These are phyloP conservation scores for Apamea monoglypha DNA, from an alignment of 2,888 invertebrate genomes.

Conservation along the genomic window DNA sequence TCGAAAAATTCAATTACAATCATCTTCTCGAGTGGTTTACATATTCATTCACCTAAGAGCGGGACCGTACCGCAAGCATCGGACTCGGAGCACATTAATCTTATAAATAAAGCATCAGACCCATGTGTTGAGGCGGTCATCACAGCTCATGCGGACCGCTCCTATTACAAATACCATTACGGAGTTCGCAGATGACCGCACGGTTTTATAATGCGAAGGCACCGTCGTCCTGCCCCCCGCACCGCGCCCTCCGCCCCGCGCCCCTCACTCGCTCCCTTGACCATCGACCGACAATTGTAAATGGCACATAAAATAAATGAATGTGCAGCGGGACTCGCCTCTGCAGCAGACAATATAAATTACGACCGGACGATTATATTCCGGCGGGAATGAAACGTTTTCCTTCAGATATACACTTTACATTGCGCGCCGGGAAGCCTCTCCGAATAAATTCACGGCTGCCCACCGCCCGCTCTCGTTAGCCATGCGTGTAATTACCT, in stretches of 20 bases:
- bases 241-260: conserved; percentile 73
- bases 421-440: conserved; percentile 77
- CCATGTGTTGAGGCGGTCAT: conserved; percentile 82
- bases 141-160: conserved; percentile 85
- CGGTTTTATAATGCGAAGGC: conserved; percentile 91
- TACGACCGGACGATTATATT: conserved; percentile 91
- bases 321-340: conserved; percentile 91
- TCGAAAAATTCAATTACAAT: conserved; percentile 42
- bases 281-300: conserved; percentile 91
- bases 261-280: conserved; percentile 88
- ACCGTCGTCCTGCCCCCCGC: conserved; percentile 79
- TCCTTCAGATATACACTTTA: conserved; percentile 87
- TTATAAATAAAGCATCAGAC: conserved; percentile 86
- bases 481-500: conserved; percentile 84
- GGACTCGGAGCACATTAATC: conserved; percentile 78
- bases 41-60: conserved; percentile 54
- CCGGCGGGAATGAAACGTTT: conserved; percentile 89
- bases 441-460: conserved; percentile 74
- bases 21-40: conserved; percentile 47
- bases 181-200: conserved; percentile 90
- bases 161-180: conserved; percentile 89
- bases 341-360: conserved; percentile 91
- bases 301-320: conserved; percentile 91
- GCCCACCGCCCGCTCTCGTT: conserved; percentile 79
- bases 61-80: conserved; percentile 52